Conservation (phyloP, 2,888 invertebrate genomes). For the Eupithecia dodoneata region DNA sequence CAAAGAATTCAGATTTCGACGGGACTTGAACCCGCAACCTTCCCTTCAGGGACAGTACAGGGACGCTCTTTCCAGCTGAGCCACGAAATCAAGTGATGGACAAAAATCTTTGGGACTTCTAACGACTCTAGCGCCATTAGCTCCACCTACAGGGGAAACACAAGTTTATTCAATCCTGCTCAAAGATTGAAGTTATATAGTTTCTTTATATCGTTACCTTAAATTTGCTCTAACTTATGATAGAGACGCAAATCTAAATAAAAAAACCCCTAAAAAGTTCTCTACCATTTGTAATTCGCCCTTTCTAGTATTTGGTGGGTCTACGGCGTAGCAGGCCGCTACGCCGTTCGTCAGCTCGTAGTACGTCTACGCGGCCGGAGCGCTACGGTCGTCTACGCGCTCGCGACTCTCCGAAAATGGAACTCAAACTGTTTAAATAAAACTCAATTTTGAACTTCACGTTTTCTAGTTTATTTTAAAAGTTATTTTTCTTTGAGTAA, state of each 20-base stretch:
- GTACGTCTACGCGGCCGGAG: constrained; percentile 58
- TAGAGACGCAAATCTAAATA: background rate
- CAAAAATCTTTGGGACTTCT: no score
- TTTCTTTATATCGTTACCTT: background rate
- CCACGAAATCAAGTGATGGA: no score
- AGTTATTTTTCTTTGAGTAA: constrained; percentile 9
- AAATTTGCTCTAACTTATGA: background rate
- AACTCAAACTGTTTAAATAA: constrained; percentile 34
- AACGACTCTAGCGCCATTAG: no score
- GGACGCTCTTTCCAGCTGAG: no score
- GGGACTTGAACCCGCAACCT: no score
- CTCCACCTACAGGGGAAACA: no score
- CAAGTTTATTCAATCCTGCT: no score
- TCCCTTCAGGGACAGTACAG: no score
- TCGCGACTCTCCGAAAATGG: constrained; percentile 43
- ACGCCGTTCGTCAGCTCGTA: constrained; percentile 49
- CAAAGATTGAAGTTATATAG: no score
- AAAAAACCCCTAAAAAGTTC: background rate
- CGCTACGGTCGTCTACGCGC: constrained; percentile 61
- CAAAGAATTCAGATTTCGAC: no score
- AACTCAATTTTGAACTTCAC: constrained; percentile 23
- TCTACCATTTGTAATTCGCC: background rate
- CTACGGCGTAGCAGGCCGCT: constrained; percentile 39
- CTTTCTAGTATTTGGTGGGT: constrained; percentile 1
- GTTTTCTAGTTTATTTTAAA: background rate